phyloP scores from a whole-genome alignment of 2,888 invertebrate species.

The Drosophila macrospina region DNA sequence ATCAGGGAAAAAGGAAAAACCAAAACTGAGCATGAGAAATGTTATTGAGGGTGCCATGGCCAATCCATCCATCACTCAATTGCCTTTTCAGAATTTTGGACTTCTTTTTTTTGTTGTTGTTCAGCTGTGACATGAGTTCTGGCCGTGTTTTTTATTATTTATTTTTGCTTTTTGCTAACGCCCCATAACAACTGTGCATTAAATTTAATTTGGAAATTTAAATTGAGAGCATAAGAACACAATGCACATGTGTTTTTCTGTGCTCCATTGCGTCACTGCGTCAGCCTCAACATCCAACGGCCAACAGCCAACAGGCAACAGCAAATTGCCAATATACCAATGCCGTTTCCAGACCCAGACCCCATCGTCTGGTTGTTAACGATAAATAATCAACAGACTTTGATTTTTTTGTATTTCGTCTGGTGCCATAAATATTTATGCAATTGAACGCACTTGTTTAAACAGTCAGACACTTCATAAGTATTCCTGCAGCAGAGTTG shows the following conservation, averaged over 20 bases:
- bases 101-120: conserved; percentile 1
- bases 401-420: conserved; percentile 40
- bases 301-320: not conserved
- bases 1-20: conserved; percentile 12
- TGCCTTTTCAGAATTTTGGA: conserved; percentile 59
- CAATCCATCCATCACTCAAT: conserved; percentile 75
- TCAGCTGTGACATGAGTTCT: conserved; percentile 41
- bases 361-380: conserved; percentile 51
- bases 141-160: not conserved
- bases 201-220: conserved; percentile 60
- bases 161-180: conserved; percentile 28
- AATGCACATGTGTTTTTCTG: conserved; percentile 65
- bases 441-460: conserved; percentile 66
- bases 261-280: conserved; percentile 23
- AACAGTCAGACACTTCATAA: conserved; percentile 40
- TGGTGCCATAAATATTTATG: conserved; percentile 72
- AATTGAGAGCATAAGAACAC: conserved; percentile 49
- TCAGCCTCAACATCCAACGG: conserved; percentile 1
- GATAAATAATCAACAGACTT: conserved; percentile 68
- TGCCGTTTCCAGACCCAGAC: conserved; percentile 19
- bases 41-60: conserved; percentile 39
- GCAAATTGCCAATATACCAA: conserved; percentile 1
- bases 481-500: not conserved
- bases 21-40: conserved; percentile 25
- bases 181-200: conserved; percentile 69